Conservation (phyloP, 2,888 invertebrate genomes). For the Ennomos fuscantarius region DNA sequence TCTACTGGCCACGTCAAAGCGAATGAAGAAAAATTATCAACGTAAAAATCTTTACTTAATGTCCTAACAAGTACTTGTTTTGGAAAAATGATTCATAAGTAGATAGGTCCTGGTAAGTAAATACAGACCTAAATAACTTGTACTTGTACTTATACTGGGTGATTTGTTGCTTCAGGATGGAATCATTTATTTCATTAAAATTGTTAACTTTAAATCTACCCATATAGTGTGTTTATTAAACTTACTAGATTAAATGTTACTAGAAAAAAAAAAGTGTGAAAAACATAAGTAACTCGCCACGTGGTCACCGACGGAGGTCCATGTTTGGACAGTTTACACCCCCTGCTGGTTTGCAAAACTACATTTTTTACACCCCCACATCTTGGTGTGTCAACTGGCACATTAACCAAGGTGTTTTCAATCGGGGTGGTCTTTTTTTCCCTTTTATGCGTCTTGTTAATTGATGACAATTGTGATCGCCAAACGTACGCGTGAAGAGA, state of each 20-base stretch:
- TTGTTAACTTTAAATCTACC: too few relatives aligned
- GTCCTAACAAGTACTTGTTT: too few relatives aligned
- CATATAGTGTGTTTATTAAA: too few relatives aligned
- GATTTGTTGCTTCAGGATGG: too few relatives aligned
- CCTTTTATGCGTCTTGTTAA: slow-evolving; percentile 74
- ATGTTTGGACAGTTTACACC: slow-evolving; percentile 76
- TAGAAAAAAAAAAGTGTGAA: neutral
- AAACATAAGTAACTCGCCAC: slow-evolving; percentile 42
- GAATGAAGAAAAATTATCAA: neutral
- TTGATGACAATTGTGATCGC: slow-evolving; percentile 82
- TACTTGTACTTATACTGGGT: too few relatives aligned
- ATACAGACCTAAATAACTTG: too few relatives aligned
- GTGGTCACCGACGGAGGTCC: slow-evolving; percentile 64
- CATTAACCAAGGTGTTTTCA: slow-evolving; percentile 81
- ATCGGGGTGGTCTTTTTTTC: slow-evolving; percentile 78
- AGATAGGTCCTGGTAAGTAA: too few relatives aligned
- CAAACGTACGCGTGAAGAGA: slow-evolving; percentile 73
- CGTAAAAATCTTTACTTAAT: too few relatives aligned
- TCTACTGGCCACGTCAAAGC: slow-evolving; percentile 1
- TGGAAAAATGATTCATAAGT: too few relatives aligned
- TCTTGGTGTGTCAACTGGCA: slow-evolving; percentile 78
- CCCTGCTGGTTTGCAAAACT: slow-evolving; percentile 73
- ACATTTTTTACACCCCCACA: slow-evolving; percentile 60
- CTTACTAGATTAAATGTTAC: too few relatives aligned
- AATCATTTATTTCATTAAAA: too few relatives aligned